Evolutionary conservation across 2,797 vertebrate species (phyloP).

Genomic region (Molossus alvarezi): DNA sequence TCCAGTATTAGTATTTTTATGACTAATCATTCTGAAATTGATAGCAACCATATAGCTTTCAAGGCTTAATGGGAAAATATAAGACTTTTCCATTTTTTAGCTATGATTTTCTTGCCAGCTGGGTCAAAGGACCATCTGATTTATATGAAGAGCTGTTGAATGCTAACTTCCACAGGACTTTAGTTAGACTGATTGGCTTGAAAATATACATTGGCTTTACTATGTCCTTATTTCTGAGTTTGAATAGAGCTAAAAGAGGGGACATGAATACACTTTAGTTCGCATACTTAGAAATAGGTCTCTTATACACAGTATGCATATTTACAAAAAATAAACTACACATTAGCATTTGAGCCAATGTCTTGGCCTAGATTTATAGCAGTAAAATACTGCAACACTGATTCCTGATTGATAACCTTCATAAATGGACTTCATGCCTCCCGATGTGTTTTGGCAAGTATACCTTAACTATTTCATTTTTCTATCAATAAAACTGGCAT

Average conservation of each 20-base stretch:
- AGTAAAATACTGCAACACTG: not conserved
- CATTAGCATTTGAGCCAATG: not conserved
- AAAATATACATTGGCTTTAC: constrained; percentile 35
- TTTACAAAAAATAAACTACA: constrained; percentile 16
- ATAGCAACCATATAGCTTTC: not conserved
- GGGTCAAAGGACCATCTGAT: not conserved
- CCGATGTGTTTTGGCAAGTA: constrained; percentile 3
- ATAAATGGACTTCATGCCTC: not conserved
- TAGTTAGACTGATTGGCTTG: not conserved
- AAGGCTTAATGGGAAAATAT: constrained; percentile 11
- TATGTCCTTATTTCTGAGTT: constrained; percentile 52
- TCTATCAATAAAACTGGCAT: not conserved
- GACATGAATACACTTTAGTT: not conserved
- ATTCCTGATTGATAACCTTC: not conserved
- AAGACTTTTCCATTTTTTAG: not conserved
- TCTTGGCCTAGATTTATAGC: constrained; percentile 8
- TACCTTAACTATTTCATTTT: constrained; percentile 49
- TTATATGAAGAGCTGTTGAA: not conserved
- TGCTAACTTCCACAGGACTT: not conserved
- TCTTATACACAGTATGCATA: not conserved
- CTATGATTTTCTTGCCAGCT: constrained; percentile 5
- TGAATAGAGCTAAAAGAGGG: not conserved
- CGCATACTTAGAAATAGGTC: not conserved
- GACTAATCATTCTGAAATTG: constrained; percentile 24
- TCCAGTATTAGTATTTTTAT: not conserved